Evolutionary conservation across 1,140 invertebrate genomes (phyloP).

Genomic region (Bactericera cockerelli): DNA sequence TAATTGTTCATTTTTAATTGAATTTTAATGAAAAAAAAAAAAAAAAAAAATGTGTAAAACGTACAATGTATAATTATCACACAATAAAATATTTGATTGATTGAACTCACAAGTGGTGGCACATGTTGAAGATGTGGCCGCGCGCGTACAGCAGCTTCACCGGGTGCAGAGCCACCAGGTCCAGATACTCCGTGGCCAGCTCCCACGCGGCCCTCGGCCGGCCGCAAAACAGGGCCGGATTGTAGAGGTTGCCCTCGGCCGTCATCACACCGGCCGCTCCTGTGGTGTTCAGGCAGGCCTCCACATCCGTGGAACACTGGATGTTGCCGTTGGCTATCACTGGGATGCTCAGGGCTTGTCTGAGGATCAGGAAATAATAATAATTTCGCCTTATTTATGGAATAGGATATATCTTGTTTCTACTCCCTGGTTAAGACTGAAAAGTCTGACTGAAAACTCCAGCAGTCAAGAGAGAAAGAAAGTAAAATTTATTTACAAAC

Average conservation of each 20-base stretch:
- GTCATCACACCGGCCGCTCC: slow-evolving; percentile 79
- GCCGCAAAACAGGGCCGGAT: slow-evolving; percentile 78
- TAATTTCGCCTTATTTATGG: too few species aligned
- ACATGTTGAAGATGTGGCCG: slow-evolving; percentile 94
- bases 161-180: slow-evolving; percentile 65
- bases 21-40: too few species aligned
- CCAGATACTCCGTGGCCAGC: slow-evolving; percentile 77
- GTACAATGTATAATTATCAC: too few species aligned
- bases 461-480: too few species aligned
- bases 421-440: too few species aligned
- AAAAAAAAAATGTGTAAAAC: too few species aligned
- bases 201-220: slow-evolving; percentile 66
- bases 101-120: slow-evolving; percentile 75
- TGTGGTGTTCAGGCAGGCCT: slow-evolving; percentile 70
- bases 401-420: too few species aligned
- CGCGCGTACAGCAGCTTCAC: slow-evolving; percentile 79
- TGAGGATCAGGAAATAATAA: slow-evolving; percentile 34
- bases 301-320: slow-evolving; percentile 74
- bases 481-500: too few species aligned
- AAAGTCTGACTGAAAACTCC: too few species aligned
- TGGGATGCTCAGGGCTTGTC: slow-evolving; percentile 72
- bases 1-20: too few species aligned
- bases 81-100: too few species aligned
- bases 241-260: slow-evolving; percentile 88
- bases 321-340: slow-evolving; percentile 98